Percentiles rank a stretch among this genome's conserved stretches.
Conservation (phyloP, 1,140 invertebrate species). For the Condylostylus longicornis region DNA sequence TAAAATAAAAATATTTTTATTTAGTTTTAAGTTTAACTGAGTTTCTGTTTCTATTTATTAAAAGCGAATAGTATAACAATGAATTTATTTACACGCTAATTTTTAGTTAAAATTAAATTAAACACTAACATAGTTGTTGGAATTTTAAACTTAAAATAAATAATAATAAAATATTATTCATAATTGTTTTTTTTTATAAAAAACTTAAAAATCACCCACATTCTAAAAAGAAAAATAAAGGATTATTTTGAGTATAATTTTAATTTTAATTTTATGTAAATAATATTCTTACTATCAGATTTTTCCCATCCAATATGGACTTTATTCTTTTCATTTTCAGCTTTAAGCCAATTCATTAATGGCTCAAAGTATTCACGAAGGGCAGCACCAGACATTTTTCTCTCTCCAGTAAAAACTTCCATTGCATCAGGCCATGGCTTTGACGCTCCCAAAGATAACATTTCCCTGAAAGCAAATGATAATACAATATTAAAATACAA, state of each 20-base stretch:
- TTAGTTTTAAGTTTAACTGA: too few relatives aligned
- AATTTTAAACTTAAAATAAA: too few relatives aligned
- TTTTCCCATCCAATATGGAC: slow-evolving; percentile 63
- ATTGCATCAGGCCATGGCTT: slow-evolving; percentile 70
- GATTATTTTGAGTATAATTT: not conserved
- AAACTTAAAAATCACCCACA: not conserved
- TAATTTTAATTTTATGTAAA: not conserved
- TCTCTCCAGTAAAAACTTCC: slow-evolving; percentile 60
- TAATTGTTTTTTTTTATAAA: too few relatives aligned
- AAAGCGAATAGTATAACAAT: too few relatives aligned
- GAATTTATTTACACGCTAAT: too few relatives aligned
- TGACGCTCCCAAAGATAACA: slow-evolving; percentile 66
- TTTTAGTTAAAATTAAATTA: too few relatives aligned
- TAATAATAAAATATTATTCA: too few relatives aligned
- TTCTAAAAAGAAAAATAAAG: not conserved
- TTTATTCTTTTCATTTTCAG: slow-evolving; percentile 55
- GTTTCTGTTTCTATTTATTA: too few relatives aligned
- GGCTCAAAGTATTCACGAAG: slow-evolving; percentile 65
- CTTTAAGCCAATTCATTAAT: slow-evolving; percentile 58
- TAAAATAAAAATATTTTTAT: too few relatives aligned
- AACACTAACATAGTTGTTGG: too few relatives aligned
- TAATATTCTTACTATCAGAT: slow-evolving; percentile 27
- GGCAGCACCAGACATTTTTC: slow-evolving; percentile 54
- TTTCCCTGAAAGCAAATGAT: slow-evolving; percentile 38
- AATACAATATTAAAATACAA: not conserved